phyloP scores from a whole-genome alignment of 2,888 invertebrate species.

The Lithophane ornitopus region DNA sequence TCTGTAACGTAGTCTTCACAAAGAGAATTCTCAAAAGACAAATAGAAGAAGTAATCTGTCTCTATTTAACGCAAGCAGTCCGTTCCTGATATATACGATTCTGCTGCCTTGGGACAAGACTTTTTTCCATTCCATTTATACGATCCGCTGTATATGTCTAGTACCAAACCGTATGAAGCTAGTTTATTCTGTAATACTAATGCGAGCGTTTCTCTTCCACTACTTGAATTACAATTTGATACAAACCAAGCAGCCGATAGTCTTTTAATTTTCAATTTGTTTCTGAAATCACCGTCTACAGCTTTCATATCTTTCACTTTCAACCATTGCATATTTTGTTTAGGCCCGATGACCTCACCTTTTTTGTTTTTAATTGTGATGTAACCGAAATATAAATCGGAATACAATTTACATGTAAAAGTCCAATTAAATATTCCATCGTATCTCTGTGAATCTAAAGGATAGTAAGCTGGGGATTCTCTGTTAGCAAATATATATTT shows the following conservation, averaged over 20 bases:
- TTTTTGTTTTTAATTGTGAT: constrained; percentile 70
- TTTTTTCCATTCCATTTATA: constrained; percentile 66
- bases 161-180: constrained; percentile 62
- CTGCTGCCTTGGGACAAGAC: constrained; percentile 5
- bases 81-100: not conserved
- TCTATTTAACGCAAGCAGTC: constrained; percentile 70
- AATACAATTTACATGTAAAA: constrained; percentile 77
- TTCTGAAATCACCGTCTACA: constrained; percentile 66
- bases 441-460: constrained; percentile 66
- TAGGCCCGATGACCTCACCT: constrained; percentile 73
- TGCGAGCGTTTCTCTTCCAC: constrained; percentile 68
- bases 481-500: constrained; percentile 62
- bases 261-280: constrained; percentile 70
- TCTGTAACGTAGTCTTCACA: constrained; percentile 83
- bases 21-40: constrained; percentile 82
- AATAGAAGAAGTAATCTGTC: constrained; percentile 79
- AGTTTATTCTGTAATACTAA: constrained; percentile 67
- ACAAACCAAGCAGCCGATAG: constrained; percentile 81
- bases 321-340: constrained; percentile 73
- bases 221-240: constrained; percentile 75
- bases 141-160: constrained; percentile 75
- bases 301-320: constrained; percentile 70
- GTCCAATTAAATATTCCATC: constrained; percentile 79
- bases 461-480: constrained; percentile 75
- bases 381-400: constrained; percentile 75